A percentile compares a stretch with the other conserved stretches of the same genome.
Conservation (phyloP, 2,888 invertebrate species). For the Schizaphis graminum region DNA sequence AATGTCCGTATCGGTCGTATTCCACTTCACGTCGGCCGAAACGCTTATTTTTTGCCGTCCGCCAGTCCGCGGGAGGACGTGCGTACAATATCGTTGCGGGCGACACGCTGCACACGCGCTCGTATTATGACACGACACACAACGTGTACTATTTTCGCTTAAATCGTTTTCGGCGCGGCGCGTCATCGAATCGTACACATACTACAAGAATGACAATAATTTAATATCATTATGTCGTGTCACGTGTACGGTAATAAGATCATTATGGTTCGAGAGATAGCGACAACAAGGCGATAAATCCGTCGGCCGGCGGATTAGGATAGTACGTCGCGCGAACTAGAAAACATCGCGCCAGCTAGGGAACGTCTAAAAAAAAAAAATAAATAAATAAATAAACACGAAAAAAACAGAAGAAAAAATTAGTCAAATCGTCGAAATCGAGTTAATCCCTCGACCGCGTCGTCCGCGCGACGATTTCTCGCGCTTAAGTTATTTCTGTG, state of each 20-base stretch:
- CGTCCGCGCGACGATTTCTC: not conserved
- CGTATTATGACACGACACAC: not conserved
- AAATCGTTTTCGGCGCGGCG: not conserved
- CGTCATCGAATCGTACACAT: not conserved
- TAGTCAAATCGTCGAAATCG: not conserved
- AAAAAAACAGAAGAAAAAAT: not conserved
- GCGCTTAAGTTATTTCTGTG: not conserved
- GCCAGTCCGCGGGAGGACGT: not conserved
- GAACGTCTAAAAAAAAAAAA: not conserved
- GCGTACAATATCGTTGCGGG: not conserved
- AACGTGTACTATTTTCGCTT: not conserved
- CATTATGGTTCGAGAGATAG: not conserved
- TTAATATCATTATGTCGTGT: not conserved
- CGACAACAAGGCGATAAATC: slow-evolving; percentile 3
- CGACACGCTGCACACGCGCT: not conserved
- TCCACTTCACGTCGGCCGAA: not conserved
- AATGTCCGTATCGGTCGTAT: not conserved
- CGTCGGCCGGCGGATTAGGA: not conserved
- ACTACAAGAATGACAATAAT: not conserved
- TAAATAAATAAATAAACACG: too few relatives aligned
- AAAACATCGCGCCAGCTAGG: not conserved
- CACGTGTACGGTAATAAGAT: not conserved
- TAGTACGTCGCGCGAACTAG: not conserved
- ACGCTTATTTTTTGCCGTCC: not conserved
- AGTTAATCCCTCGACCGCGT: not conserved